Base-by-base conservation (phyloP, 2,888 invertebrate species). In the Aspidiotus rigidus region DNA sequence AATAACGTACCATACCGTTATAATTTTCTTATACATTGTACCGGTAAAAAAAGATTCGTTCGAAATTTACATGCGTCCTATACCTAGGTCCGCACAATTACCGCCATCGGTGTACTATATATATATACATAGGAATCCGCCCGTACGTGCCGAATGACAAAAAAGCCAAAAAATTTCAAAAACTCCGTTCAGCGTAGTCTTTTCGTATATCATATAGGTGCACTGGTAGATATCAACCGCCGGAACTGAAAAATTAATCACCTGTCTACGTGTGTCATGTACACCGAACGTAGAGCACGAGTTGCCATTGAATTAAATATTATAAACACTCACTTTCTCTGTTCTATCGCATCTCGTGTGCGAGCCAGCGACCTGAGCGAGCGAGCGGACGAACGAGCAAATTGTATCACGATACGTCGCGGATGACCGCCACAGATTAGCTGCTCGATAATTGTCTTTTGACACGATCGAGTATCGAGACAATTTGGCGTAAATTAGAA, bases 181-280 rank as follows among this genome's bases (percentile, higher is more conserved):
- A 49, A 49, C 11, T 11, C 10, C n/a, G 49, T n/a, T 13, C 6
- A 49, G n/a, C 49, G 6, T 11, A 49, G 10, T 49, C 11, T 49
- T 6, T 49, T 11, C 49, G 49, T 28, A 28, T 28, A 28, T 28
- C 28, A 28, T 28, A 28, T 28, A 28, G 28, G 28, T 28, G 28
- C 28, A 28, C 5, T 28, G 28, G 28, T 28, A 28, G 28, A 28
- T 28, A 28, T 28, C 49, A 13, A 49, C n/a, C 49, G n/a, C 49
- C 49, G 49, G 49, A 49, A 49, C 49, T 49, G n/a, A 11, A 6
- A 49, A 49, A 49, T 49, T 49, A 49, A 49, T 49, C 49, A 49
- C 49, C 49, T 49, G 49, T 49, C 49, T 49, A 49, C 49, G 49
- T 49, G 49, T 49, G 49, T 49, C 49, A 49, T 49, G 49, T 49